These are phyloP conservation scores for Lanistes nyassanus DNA, from an alignment of 1,140 invertebrate species.

Conservation along the genomic window DNA sequence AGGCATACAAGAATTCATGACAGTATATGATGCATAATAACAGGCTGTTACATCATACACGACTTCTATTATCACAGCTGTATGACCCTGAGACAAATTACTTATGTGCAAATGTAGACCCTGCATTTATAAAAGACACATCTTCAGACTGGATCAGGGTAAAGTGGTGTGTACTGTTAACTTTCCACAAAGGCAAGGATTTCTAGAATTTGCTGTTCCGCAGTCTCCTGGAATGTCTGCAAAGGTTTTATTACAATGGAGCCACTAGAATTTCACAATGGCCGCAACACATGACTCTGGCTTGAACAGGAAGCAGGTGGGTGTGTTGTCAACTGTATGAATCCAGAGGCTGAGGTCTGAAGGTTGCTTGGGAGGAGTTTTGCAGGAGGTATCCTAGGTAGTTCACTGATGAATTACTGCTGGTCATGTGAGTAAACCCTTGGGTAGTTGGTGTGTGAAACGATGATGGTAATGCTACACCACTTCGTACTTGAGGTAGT, in stretches of 20 bases:
- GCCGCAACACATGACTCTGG: conserved; percentile 35
- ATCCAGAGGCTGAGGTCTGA: conserved; percentile 14
- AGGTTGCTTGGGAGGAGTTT: conserved; percentile 14
- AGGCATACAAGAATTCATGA: no score
- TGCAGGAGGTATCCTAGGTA: neutral
- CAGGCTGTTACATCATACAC: no score
- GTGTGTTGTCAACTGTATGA: conserved; percentile 43
- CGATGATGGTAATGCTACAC: conserved; percentile 20
- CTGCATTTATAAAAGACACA: no score
- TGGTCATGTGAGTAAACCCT: conserved; percentile 16
- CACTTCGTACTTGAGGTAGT: conserved; percentile 39
- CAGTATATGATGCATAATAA: no score
- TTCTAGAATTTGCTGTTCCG: neutral
- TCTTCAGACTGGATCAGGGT: no score
- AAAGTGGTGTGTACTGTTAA: neutral
- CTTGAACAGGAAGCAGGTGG: conserved; percentile 47
- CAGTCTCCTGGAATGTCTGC: neutral
- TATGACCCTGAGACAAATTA: conserved; percentile 10
- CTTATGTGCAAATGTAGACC: neutral
- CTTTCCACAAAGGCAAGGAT: neutral
- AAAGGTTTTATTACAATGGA: conserved; percentile 27
- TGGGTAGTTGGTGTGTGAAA: conserved; percentile 14
- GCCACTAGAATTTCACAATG: conserved; percentile 37
- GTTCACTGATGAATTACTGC: neutral
- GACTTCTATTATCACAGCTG: conserved; percentile 10